Evolutionary conservation across 2,113 vertebrate genomes (phyloP), one percentile per base, ranked within the genome.

Genomic region (Meleagris gallopavo): DNA sequence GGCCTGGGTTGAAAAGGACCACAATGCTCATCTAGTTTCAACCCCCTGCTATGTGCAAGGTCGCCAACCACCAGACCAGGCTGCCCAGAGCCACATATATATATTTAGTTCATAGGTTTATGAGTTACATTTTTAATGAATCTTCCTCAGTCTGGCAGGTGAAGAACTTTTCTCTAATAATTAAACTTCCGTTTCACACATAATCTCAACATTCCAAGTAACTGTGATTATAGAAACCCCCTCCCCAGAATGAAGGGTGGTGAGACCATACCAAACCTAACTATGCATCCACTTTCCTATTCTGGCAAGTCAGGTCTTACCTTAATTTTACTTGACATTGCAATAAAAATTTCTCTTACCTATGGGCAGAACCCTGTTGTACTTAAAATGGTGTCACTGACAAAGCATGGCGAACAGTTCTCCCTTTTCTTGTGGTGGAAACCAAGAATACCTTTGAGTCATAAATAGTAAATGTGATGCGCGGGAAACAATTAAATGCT

Each of bases 341-440:
- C 14, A 40, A 38, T 27, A 55, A 34, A 62, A n/a, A 71, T 64
- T 69, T 73, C 48, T 82, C n/a, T 69, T 61, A 25, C 29, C n/a
- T 19, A n/a, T 21, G 10, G 24, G 14, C 46, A 75, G 34, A 30
- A 60, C 40, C 32, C 13, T 6, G n/a, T 18, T 81, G 65, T 77
- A 45, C 66, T 32, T 55, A 69, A 82, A 82, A 82, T 2, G 36
- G 36, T 76, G 58, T 34, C 85, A 34, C 45, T 22, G 45, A 19
- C 21, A 70, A 45, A 74, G 54, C 1, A 0, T 14, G 29, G 27
- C 7, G 4, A 70, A 36, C 12, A 5, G 2, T 46, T 71, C 30
- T 46, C 18, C 16, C 32, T 38, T 41, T 32, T 46, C 27, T 5
- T 27, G 11, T 16, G 29, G 30, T 73, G 36, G 29, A 46, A 41